A percentile compares a stretch with the other conserved stretches of the same genome.
Conservation (phyloP, 2,888 invertebrate species). For the Tachystola acroxantha region DNA sequence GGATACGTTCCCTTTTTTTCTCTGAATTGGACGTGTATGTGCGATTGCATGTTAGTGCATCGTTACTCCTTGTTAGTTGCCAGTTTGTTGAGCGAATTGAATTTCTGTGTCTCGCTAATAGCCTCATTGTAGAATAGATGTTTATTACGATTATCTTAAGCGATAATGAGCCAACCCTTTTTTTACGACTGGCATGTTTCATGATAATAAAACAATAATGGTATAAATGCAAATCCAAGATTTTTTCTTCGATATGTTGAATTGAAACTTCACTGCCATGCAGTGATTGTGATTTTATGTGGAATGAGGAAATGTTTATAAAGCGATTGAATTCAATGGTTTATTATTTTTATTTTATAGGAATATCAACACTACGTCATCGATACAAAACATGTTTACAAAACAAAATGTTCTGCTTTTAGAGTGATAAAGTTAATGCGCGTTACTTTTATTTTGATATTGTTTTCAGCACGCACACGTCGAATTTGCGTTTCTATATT, state of each 20-base stretch:
- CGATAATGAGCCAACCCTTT: conserved; percentile 35
- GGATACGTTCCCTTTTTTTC: too few species aligned
- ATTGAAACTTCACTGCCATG: too few species aligned
- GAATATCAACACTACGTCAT: conserved; percentile 24
- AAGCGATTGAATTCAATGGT: too few species aligned
- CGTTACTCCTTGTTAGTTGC: conserved; percentile 39
- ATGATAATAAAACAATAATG: too few species aligned
- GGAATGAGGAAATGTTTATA: too few species aligned
- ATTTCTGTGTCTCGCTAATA: conserved; percentile 39
- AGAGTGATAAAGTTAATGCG: conserved; percentile 43
- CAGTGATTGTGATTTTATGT: too few species aligned
- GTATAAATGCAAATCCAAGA: too few species aligned
- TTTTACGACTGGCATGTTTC: conserved; percentile 15
- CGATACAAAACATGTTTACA: conserved; percentile 35
- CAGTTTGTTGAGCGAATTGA: conserved; percentile 50
- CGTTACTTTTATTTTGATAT: conserved; percentile 27
- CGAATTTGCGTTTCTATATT: conserved; percentile 12
- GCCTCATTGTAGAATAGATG: conserved; percentile 32
- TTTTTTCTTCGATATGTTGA: too few species aligned
- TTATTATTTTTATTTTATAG: conserved; percentile 20
- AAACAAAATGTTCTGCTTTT: conserved; percentile 26
- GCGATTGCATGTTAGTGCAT: conserved; percentile 4
- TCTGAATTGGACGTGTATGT: too few species aligned
- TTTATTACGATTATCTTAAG: conserved; percentile 38
- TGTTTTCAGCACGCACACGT: conserved; percentile 12